phyloP scores from a whole-genome alignment of 2,113 vertebrate genomes.

The Danionella cerebrum region DNA sequence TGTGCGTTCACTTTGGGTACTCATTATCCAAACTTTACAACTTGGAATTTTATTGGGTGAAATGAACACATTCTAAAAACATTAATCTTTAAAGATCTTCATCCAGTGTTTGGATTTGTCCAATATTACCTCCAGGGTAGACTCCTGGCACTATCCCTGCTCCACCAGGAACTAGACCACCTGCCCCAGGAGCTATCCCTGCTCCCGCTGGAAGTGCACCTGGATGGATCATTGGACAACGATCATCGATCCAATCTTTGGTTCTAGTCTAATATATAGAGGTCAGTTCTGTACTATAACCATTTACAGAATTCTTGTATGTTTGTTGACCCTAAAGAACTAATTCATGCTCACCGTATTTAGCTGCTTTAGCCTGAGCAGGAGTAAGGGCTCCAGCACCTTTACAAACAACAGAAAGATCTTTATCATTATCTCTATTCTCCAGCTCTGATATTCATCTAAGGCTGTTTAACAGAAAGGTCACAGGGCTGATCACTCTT shows the following conservation, averaged over 20 bases:
- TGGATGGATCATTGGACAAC: neutral
- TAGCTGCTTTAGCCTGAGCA: conserved; percentile 29
- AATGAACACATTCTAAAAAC: no score
- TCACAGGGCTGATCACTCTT: no score
- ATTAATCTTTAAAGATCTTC: no score
- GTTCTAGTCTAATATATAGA: no score
- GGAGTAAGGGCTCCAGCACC: conserved; percentile 17
- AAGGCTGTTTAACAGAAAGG: no score
- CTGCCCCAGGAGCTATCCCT: conserved; percentile 13
- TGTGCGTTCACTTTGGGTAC: no score
- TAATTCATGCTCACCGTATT: conserved; percentile 8
- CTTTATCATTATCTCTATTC: neutral
- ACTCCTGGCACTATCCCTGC: conserved; percentile 16
- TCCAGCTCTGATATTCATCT: neutral
- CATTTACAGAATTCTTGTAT: neutral
- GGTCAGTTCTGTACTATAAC: neutral
- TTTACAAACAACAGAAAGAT: neutral
- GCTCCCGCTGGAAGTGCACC: neutral
- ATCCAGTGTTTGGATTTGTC: no score
- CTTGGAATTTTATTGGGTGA: no score
- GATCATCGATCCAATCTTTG: neutral
- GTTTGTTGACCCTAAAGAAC: no score
- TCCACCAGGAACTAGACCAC: neutral
- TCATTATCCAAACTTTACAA: no score
- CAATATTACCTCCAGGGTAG: conserved; percentile 41